Evolutionary conservation across 2,797 vertebrate species (phyloP).

Genomic region (Serranus cabrilla): DNA sequence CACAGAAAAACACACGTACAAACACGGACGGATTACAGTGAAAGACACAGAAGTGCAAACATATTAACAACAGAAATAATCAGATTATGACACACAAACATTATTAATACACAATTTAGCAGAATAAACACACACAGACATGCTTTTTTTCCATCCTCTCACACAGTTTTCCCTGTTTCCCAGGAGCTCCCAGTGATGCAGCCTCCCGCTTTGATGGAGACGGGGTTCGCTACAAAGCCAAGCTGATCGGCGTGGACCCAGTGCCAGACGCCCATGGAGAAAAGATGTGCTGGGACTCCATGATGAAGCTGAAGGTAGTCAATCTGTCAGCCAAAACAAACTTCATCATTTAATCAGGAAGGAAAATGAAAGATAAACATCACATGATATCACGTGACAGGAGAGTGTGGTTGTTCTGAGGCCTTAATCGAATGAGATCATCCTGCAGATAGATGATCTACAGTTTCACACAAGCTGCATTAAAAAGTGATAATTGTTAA

Average conservation of each 20-base stretch:
- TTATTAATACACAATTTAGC: neutral
- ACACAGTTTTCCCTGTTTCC: slow-evolving; percentile 27
- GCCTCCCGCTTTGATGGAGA: slow-evolving; percentile 80
- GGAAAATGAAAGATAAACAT: slow-evolving; percentile 11
- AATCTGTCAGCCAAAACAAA: slow-evolving; percentile 12
- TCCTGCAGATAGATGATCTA: neutral
- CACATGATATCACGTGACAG: neutral
- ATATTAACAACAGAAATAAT: slow-evolving; percentile 29
- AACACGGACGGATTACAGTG: slow-evolving; percentile 1
- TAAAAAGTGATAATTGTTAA: neutral
- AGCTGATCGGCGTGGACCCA: slow-evolving; percentile 85
- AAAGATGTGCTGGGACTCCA: slow-evolving; percentile 87
- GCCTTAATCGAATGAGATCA: neutral
- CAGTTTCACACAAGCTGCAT: neutral
- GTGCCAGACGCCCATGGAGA: slow-evolving; percentile 77
- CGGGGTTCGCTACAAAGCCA: slow-evolving; percentile 86
- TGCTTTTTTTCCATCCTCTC: neutral
- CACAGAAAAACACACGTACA: neutral
- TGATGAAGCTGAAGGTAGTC: slow-evolving; percentile 88
- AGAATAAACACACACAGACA: slow-evolving; percentile 34
- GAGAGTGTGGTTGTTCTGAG: neutral
- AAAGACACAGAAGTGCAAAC: neutral
- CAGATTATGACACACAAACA: slow-evolving; percentile 18
- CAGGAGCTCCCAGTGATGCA: slow-evolving; percentile 47
- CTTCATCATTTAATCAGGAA: rapidly evolving